Evolutionary conservation across 2,888 invertebrate genomes (phyloP).

Genomic region (Apamea monoglypha): DNA sequence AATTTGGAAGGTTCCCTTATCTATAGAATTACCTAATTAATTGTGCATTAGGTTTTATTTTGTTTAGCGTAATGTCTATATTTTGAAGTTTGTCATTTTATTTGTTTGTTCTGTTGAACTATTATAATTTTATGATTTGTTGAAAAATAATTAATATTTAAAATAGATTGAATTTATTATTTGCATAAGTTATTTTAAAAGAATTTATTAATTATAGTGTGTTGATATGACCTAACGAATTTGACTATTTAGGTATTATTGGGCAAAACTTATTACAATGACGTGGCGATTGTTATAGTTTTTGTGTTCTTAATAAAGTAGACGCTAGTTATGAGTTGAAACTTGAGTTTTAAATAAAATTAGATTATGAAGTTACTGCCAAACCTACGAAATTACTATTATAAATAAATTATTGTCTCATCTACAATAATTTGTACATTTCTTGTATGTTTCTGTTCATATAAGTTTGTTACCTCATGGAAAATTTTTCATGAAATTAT

Average conservation of each 20-base stretch:
- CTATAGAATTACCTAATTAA: neutral
- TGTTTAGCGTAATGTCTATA: constrained; percentile 27
- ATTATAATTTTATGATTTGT: constrained; percentile 60
- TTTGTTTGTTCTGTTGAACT: constrained; percentile 41
- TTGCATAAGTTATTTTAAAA: constrained; percentile 49
- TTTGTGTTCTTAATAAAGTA: neutral
- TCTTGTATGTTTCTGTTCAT: constrained; percentile 1
- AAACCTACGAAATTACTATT: constrained; percentile 12
- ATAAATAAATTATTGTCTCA: neutral
- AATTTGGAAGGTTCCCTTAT: constrained; percentile 13
- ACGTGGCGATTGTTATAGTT: constrained; percentile 7
- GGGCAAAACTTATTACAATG: constrained; percentile 3
- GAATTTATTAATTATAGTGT: constrained; percentile 39
- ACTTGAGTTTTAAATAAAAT: neutral
- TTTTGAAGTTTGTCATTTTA: constrained; percentile 50
- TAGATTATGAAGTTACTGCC: neutral
- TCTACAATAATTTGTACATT: constrained; percentile 13
- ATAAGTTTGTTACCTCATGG: neutral
- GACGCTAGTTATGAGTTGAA: constrained; percentile 14
- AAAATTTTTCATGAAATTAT: constrained; percentile 12
- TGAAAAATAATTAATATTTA: constrained; percentile 56
- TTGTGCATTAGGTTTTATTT: constrained; percentile 27
- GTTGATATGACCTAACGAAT: constrained; percentile 41
- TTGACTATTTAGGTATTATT: constrained; percentile 21
- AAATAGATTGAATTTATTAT: constrained; percentile 49